Base-by-base conservation (phyloP, 2,113 vertebrate genomes). In the Tachysurus vachellii region DNA sequence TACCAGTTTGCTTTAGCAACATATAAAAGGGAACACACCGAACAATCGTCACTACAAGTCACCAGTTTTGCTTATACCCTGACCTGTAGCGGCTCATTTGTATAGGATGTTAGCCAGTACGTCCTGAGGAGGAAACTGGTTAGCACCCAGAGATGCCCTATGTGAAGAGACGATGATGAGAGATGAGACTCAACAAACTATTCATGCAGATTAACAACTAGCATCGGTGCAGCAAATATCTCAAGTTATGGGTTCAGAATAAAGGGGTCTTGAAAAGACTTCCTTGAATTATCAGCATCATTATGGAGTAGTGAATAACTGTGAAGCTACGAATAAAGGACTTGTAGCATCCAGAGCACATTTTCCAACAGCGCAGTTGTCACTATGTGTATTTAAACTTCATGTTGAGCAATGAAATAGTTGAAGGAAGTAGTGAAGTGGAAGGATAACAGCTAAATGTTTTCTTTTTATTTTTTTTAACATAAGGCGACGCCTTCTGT, bases 371-470 rank as follows among this genome's bases (percentile, higher is more conserved):
- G 84, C 31, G 2, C 19, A 59, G 64, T 71, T 71, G 73, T 85
- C 82, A 86, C 73, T 73, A 79, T 86, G 88, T 89, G 89, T 82
- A 86, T 90, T 89, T 81, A 89, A 90, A 88, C 88, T 88, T 84
- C 76, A 66, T 42, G 28, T 54, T 28, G 42, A 71, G 17, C 73
- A 83, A 47, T 50, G 36, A 57, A 82, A 64, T 68, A 42, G 19
- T 61, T 61, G 61, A 14, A 42, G 79, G 14, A 21, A 75, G 50
- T 42, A 12, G 70, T 64, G 70, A 73, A 87, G 85, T 82, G 19
- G 23, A 79, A 73, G 79, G 53, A 82, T 59, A 64, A 81, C 83
- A 83, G 80, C 71, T 53, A n/a, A 80, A 64, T 53, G n/a, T 26
- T 70, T 84, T 28, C 59, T 80, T 36, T 64, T 54, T 42, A 57